Base-by-base conservation (phyloP, 2,113 vertebrate genomes). In the Hemichromis elongatus region DNA sequence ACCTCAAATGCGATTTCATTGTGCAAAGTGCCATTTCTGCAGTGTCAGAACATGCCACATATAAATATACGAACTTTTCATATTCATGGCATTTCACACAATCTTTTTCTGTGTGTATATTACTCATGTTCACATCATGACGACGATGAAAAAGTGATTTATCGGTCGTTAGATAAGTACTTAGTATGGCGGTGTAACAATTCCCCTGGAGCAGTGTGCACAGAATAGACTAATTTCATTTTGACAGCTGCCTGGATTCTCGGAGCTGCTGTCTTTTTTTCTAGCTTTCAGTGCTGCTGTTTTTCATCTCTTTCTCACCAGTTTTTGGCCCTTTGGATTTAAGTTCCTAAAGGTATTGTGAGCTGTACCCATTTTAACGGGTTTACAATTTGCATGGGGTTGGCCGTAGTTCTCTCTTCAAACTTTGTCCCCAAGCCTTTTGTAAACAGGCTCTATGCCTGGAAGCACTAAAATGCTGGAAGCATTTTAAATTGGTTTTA, bases 401-500 rank as follows among this genome's bases (percentile, higher is more conserved):
- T 78, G 26, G 33, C 70, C 53, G 10, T 26, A 52, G 16, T 59
- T 16, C 12, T 42, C 19, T 18, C 54, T 30, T 4, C 7, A 11
- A 79, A 80, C 52, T 75, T 89, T 94, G 94, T 95, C 88, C 28
- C 52, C 10, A 52, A 91, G 94, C 73, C 94, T 96, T 94, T 86
- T 91, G 79, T 82, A 95, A 97, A 97, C 94, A 96, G 95, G 89
- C 94, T 37, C n/a, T 94, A 92, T 94, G 92, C 96, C 96, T 96
- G 95, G 94, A 95, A 94, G 96, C 81, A 63, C 90, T 84, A 95
- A 97, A 97, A 95, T 96, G 95, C 97, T 97, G 91, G 93, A 95
- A 97, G 97, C 96, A 96, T 97, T 96, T 95, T 97, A 97, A 97
- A 97, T 97, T 97, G 96, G 96, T 97, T 98, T 97, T 97, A 98